Conservation (phyloP, 2,797 vertebrate genomes). For the Silurus lanzhouensis region DNA sequence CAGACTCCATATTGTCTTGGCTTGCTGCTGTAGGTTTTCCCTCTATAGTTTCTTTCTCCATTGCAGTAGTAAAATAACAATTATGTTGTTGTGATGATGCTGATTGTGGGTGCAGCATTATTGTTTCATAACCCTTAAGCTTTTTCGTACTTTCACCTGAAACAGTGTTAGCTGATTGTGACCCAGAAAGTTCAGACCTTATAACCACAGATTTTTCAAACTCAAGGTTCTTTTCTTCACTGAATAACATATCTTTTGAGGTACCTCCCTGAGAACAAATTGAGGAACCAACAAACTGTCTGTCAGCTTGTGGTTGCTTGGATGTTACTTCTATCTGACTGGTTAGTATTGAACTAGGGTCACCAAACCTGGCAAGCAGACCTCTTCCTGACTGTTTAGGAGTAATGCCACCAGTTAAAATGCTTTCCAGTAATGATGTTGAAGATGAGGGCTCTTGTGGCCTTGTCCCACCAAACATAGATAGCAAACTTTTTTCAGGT, state of each 20-base stretch:
- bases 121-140: conserved; percentile 42
- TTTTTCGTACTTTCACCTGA: conserved; percentile 37
- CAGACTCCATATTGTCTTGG: conserved; percentile 49
- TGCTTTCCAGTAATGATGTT: conserved; percentile 62
- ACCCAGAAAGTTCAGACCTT: conserved; percentile 5
- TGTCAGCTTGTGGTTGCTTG: conserved; percentile 65
- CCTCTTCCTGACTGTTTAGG: conserved; percentile 70
- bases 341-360: conserved; percentile 56
- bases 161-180: conserved; percentile 34
- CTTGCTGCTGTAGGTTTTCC: conserved; percentile 25
- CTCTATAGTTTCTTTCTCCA: conserved; percentile 40
- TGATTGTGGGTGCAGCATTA: not conserved
- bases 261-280: conserved; percentile 67
- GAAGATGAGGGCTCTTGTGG: conserved; percentile 59
- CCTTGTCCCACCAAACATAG: conserved; percentile 66
- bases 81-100: conserved; percentile 27
- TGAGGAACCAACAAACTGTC: conserved; percentile 66
- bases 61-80: conserved; percentile 37
- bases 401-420: conserved; percentile 65
- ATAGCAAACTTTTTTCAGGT: conserved; percentile 69
- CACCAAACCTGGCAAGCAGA: conserved; percentile 78
- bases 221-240: conserved; percentile 68
- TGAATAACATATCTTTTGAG: conserved; percentile 63
- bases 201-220: conserved; percentile 53
- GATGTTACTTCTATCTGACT: conserved; percentile 39